A percentile compares a stretch with the other conserved stretches of the same genome.
These are phyloP conservation scores for Papilio aristodemus DNA, from an alignment of 1,140 invertebrate species.

Conservation along the genomic window DNA sequence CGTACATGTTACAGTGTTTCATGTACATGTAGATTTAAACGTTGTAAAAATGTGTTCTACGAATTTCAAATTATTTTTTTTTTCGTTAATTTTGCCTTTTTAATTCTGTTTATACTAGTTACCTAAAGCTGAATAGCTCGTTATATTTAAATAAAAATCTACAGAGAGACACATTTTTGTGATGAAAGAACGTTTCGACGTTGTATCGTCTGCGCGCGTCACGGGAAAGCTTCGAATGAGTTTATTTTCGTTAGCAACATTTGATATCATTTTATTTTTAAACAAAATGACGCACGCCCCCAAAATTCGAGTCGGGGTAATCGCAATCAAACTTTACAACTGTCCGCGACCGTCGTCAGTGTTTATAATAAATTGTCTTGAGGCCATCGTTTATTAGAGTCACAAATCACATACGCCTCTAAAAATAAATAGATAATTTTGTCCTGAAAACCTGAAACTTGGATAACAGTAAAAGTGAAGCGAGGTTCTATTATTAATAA, in stretches of 20 bases:
- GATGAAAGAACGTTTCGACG: slow-evolving; percentile 37
- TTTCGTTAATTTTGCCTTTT: not conserved
- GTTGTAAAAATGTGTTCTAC: too few species aligned
- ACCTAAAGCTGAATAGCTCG: not conserved
- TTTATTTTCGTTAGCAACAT: slow-evolving; percentile 57
- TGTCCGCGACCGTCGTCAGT: slow-evolving; percentile 44
- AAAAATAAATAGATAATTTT: not conserved
- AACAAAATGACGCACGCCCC: slow-evolving; percentile 61
- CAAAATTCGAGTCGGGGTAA: slow-evolving; percentile 54
- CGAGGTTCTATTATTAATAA: not conserved
- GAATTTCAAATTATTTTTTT: too few species aligned
- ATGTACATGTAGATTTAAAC: too few species aligned
- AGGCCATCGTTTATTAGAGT: slow-evolving; percentile 43
- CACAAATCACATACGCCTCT: slow-evolving; percentile 35
- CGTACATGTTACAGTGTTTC: too few species aligned
- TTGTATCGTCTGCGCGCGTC: slow-evolving; percentile 54
- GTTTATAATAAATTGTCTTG: slow-evolving; percentile 46
- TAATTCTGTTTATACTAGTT: not conserved
- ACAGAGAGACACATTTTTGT: slow-evolving; percentile 23
- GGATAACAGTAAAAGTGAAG: not conserved
- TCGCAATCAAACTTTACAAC: slow-evolving; percentile 61
- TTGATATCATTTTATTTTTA: slow-evolving; percentile 56
- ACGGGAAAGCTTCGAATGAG: slow-evolving; percentile 56
- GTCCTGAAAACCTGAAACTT: not conserved
- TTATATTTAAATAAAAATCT: slow-evolving; percentile 11